A percentile compares a stretch with the other conserved stretches of the same genome.
Evolutionary conservation across 2,113 vertebrate genomes (phyloP).

Genomic region (Grammomys dolichurus): DNA sequence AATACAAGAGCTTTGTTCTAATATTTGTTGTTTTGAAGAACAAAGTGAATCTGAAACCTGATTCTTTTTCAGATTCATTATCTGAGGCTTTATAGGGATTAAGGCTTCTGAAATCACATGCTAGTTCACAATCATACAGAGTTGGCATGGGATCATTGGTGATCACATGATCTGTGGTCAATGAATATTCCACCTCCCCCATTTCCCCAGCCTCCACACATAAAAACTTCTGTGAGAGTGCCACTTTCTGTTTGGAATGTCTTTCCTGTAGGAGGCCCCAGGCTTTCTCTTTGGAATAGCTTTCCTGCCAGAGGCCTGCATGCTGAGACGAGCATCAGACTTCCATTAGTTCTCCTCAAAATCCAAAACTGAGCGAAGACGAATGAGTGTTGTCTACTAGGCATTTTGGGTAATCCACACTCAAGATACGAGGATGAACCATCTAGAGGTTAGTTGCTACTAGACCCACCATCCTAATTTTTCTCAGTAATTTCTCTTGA

Average conservation of each 20-base stretch:
- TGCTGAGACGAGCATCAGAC: fast-evolving
- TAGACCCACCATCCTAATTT: neutral
- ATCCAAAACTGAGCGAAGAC: neutral
- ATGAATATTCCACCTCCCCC: neutral
- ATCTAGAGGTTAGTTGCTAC: neutral
- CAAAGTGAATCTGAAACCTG: too few species aligned
- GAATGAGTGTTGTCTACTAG: neutral
- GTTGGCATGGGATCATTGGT: neutral
- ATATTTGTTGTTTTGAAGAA: neutral
- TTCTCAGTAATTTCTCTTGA: neutral
- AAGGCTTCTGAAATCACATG: neutral
- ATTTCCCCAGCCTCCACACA: neutral
- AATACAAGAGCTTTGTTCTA: neutral
- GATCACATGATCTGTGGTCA: neutral
- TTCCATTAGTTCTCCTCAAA: neutral
- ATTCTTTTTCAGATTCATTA: too few species aligned
- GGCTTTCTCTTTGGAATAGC: neutral
- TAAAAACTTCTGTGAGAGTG: neutral
- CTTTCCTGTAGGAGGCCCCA: neutral
- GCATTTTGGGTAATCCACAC: neutral
- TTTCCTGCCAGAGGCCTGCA: neutral
- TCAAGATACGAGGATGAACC: neutral
- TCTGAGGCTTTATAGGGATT: neutral
- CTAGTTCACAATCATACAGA: neutral
- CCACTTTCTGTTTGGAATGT: neutral